A percentile compares a stretch with the other conserved stretches of the same genome.
phyloP scores from a whole-genome alignment of 2,888 invertebrate species.

The Hesperia comma region DNA sequence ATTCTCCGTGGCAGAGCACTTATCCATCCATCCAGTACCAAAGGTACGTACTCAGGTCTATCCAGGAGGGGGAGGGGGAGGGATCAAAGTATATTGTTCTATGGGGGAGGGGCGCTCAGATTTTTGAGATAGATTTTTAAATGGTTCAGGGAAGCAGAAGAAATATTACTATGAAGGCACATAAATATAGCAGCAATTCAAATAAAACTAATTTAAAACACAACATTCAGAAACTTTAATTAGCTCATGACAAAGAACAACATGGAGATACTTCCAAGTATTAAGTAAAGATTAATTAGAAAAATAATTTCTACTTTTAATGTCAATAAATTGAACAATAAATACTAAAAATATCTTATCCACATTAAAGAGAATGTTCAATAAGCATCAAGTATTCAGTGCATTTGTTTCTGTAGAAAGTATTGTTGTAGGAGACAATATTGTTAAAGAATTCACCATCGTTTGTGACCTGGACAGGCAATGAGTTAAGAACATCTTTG shows the following conservation, averaged over 20 bases:
- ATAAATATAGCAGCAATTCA: too few species aligned
- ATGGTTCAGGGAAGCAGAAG: too few species aligned
- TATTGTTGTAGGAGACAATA: conserved; percentile 75
- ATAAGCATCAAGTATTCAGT: conserved; percentile 84
- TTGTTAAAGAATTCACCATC: conserved; percentile 71
- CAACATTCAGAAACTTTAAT: conserved; percentile 66
- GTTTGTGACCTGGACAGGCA: conserved; percentile 71
- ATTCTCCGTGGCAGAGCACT: too few species aligned
- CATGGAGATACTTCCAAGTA: conserved; percentile 49
- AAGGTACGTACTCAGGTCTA: too few species aligned
- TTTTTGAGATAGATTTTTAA: too few species aligned
- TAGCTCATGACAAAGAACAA: conserved; percentile 53
- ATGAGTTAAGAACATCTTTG: conserved; percentile 65
- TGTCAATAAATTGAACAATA: conserved; percentile 38
- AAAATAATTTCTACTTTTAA: conserved; percentile 48
- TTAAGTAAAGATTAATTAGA: conserved; percentile 51
- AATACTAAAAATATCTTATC: conserved; percentile 31
- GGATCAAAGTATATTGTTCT: too few species aligned
- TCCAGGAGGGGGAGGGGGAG: too few species aligned
- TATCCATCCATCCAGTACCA: too few species aligned
- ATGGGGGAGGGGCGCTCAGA: too few species aligned
- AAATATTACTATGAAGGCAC: too few species aligned
- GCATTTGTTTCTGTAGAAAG: conserved; percentile 78
- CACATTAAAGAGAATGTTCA: conserved; percentile 60
- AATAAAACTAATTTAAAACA: conserved; percentile 38